These are phyloP conservation scores for Bombus affinis DNA, from an alignment of 1,140 invertebrate genomes.

Conservation along the genomic window DNA sequence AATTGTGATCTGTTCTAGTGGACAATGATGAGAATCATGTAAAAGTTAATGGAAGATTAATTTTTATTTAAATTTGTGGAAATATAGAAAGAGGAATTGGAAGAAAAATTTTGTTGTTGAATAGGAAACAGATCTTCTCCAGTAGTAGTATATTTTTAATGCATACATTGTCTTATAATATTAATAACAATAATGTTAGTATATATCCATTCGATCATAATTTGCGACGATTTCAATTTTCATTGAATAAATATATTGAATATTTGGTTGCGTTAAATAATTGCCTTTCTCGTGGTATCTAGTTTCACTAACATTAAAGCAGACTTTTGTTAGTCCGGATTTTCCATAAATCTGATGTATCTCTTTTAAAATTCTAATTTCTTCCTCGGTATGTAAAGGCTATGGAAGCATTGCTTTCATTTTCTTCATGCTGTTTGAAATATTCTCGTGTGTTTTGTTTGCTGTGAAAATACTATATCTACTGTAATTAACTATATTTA, in stretches of 20 bases:
- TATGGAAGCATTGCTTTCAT: not conserved
- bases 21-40: no score
- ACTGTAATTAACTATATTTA: not conserved
- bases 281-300: no score
- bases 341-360: not conserved
- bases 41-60: not conserved
- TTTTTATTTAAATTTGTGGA: not conserved
- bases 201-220: not conserved
- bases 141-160: not conserved
- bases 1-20: no score
- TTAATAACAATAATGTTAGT: not conserved
- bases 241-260: not conserved
- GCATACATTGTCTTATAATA: not conserved
- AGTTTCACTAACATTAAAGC: not conserved
- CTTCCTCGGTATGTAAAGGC: no score
- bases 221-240: not conserved
- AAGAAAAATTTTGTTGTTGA: not conserved
- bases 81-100: not conserved
- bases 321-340: not conserved
- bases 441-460: not conserved
- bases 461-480: not conserved
- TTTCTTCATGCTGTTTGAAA: not conserved
- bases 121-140: not conserved
- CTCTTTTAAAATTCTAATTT: slow-evolving; percentile 24
- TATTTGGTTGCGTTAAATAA: not conserved